A percentile compares a stretch with the other conserved stretches of the same genome.
Conservation (phyloP, 1,140 invertebrate species). For the Amphibalanus amphitrite region DNA sequence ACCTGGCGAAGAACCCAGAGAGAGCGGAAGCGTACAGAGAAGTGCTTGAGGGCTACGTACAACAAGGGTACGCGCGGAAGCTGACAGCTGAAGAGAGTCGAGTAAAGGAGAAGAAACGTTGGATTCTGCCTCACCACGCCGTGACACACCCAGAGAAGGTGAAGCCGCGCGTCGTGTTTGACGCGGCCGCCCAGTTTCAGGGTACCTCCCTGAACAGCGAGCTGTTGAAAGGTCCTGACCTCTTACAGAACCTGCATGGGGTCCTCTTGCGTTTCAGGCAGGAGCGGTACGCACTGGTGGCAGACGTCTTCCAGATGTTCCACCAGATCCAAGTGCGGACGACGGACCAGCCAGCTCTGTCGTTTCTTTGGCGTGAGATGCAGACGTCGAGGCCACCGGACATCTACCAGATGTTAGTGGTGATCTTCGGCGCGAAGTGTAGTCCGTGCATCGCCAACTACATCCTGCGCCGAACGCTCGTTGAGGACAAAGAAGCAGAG, state of each 20-base stretch:
- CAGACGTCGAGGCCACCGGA: neutral
- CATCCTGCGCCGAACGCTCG: conserved; percentile 11
- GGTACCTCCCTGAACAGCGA: conserved; percentile 12
- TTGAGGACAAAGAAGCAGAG: conserved; percentile 5
- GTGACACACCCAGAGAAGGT: conserved; percentile 11
- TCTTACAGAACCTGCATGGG: conserved; percentile 9
- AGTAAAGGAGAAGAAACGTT: neutral
- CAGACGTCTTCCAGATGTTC: conserved; percentile 16
- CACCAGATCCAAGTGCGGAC: conserved; percentile 9
- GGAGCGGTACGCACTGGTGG: conserved; percentile 10
- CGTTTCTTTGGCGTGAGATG: conserved; percentile 18
- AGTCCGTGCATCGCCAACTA: conserved; percentile 16
- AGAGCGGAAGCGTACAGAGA: neutral
- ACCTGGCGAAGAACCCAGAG: neutral
- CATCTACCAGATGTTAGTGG: conserved; percentile 14
- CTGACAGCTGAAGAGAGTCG: neutral
- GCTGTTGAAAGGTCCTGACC: conserved; percentile 13
- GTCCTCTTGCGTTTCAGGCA: conserved; percentile 15
- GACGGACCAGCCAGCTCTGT: conserved; percentile 13
- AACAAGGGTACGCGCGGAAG: neutral
- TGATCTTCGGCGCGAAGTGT: conserved; percentile 17
- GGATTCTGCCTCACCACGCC: conserved; percentile 15
- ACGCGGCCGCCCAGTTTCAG: conserved; percentile 11
- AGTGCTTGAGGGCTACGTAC: neutral
- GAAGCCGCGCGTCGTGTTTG: conserved; percentile 17